Evolutionary conservation across 2,113 vertebrate species (phyloP).

Genomic region (Erinaceus europaeus): DNA sequence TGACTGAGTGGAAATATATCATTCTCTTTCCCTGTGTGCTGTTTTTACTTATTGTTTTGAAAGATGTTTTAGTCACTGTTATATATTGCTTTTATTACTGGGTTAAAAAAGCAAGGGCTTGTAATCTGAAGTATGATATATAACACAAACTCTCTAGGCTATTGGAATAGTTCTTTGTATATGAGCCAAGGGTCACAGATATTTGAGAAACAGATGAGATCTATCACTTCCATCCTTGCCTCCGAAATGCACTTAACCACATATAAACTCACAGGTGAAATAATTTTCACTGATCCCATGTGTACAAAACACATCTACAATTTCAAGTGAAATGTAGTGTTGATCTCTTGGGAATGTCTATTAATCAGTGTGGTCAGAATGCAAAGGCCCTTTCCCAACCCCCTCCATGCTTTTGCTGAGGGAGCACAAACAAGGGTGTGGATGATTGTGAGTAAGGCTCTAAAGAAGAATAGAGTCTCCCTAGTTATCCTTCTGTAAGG

Average conservation of each 20-base stretch:
- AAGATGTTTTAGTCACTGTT: background rate
- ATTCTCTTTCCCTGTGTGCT: background rate
- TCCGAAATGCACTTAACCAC: background rate
- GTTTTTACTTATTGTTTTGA: conserved; percentile 9
- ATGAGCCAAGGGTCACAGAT: background rate
- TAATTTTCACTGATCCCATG: too few relatives aligned
- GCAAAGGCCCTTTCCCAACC: background rate
- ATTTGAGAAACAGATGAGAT: background rate
- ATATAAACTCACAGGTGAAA: background rate
- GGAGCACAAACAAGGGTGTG: background rate
- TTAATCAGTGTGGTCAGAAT: background rate
- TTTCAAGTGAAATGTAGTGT: background rate
- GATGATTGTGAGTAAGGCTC: too few relatives aligned
- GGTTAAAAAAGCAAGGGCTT: background rate
- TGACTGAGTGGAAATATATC: background rate
- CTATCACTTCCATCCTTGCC: background rate
- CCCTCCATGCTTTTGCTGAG: background rate
- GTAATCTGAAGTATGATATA: background rate
- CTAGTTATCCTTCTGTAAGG: background rate
- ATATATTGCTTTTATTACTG: background rate
- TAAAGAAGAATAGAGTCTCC: background rate
- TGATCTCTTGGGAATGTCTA: background rate
- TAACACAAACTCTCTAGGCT: background rate
- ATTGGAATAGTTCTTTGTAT: background rate
- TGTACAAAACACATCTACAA: background rate